A percentile compares a stretch with the other conserved stretches of the same genome.
phyloP scores from a whole-genome alignment of 2,888 invertebrate genomes.

The Metacarcinus magister region DNA sequence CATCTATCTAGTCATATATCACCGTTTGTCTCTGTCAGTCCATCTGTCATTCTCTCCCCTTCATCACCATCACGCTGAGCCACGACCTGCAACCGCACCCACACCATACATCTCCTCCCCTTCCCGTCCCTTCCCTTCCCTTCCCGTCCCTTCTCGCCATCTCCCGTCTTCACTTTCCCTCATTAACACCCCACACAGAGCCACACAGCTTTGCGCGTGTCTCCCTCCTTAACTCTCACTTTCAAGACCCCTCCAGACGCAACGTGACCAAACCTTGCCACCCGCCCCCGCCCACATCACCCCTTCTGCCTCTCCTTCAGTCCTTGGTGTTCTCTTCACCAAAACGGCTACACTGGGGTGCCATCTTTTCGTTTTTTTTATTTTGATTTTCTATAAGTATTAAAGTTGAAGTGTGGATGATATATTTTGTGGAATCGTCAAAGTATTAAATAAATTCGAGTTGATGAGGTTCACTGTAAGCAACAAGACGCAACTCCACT shows the following conservation, averaged over 20 bases:
- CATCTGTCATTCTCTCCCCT: too few species aligned
- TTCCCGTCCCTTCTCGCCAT: background rate
- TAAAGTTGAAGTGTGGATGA: background rate
- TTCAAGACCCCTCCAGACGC: background rate
- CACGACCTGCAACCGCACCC: background rate
- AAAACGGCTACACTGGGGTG: background rate
- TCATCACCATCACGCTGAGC: too few species aligned
- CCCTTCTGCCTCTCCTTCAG: background rate
- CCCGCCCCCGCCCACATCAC: background rate
- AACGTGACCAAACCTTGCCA: background rate
- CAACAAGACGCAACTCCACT: background rate
- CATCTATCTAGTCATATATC: background rate
- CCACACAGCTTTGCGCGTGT: background rate
- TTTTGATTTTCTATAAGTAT: background rate
- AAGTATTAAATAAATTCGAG: too few species aligned
- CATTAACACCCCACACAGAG: background rate
- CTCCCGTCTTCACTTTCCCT: background rate
- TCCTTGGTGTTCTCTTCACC: background rate
- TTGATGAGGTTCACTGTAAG: background rate
- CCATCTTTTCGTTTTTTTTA: background rate
- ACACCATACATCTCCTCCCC: background rate
- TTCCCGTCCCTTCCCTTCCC: too few species aligned
- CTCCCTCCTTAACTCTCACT: constrained; percentile 22
- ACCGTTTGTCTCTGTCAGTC: background rate
- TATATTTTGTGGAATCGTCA: too few species aligned